Conservation (phyloP, 1,140 invertebrate species). For the Polypedilum pembai region DNA sequence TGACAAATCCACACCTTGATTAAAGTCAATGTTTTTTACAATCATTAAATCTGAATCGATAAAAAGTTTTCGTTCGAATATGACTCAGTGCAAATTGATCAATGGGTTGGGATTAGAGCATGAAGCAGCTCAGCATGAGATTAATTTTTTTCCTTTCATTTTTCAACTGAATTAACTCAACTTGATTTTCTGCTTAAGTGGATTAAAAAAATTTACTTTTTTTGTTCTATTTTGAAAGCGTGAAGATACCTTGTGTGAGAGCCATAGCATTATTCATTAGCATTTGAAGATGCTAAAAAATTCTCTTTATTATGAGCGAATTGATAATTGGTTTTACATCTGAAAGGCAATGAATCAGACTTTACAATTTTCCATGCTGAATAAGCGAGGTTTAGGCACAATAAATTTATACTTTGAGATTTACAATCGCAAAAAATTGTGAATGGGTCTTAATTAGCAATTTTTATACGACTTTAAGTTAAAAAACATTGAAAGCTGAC, state of each 20-base stretch:
- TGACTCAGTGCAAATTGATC: conserved; percentile 3
- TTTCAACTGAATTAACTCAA: not conserved
- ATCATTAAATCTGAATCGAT: too few relatives aligned
- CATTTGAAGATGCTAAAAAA: not conserved
- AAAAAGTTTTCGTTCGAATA: not conserved
- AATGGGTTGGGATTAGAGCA: conserved; percentile 9
- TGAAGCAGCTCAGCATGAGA: not conserved
- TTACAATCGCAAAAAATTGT: too few relatives aligned
- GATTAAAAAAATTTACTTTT: not conserved
- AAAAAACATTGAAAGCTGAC: too few relatives aligned
- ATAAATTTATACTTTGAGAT: too few relatives aligned
- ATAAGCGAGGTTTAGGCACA: too few relatives aligned
- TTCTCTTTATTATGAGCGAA: not conserved
- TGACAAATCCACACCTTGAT: too few relatives aligned
- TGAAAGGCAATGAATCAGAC: not conserved
- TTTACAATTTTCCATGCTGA: not conserved
- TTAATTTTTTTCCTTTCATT: not conserved
- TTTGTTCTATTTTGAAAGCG: not conserved
- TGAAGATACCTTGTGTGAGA: not conserved
- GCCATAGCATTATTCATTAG: not conserved
- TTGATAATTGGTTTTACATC: not conserved
- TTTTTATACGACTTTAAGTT: too few relatives aligned
- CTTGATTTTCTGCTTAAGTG: conserved; percentile 11
- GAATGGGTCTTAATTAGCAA: too few relatives aligned
- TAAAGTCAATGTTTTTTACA: too few relatives aligned